A percentile compares a stretch with the other conserved stretches of the same genome.
These are phyloP conservation scores for Eonycteris spelaea DNA, from an alignment of 2,113 vertebrate genomes.

Conservation along the genomic window DNA sequence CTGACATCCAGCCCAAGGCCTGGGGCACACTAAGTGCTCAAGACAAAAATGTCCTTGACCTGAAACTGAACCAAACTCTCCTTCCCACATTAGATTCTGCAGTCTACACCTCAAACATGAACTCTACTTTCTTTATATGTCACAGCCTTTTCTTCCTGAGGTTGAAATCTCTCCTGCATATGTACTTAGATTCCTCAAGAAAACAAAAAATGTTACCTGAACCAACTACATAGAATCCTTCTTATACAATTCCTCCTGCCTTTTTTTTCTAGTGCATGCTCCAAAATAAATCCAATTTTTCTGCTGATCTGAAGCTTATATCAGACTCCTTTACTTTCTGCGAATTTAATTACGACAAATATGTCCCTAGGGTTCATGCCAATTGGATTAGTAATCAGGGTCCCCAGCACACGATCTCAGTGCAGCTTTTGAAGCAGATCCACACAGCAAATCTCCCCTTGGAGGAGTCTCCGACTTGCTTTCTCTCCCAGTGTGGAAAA, in stretches of 20 bases:
- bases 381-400: neutral
- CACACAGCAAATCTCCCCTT: neutral
- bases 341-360: conserved; percentile 38
- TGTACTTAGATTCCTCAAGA: neutral
- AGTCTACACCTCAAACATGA: neutral
- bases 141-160: neutral
- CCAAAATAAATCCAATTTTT: conserved; percentile 5
- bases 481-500: neutral
- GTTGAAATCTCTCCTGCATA: neutral
- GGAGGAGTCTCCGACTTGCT: neutral
- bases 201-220: neutral
- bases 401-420: neutral
- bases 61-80: neutral
- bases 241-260: neutral
- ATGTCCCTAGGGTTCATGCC: neutral
- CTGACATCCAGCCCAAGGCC: neutral
- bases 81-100: neutral
- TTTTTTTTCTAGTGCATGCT: neutral
- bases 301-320: conserved; percentile 14
- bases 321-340: conserved; percentile 45
- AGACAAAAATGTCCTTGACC: neutral
- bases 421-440: neutral
- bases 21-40: neutral
- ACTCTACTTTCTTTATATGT: neutral
- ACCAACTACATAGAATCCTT: neutral